Evolutionary conservation across 1,140 invertebrate species (phyloP).

Genomic region (Musca vetustissima): DNA sequence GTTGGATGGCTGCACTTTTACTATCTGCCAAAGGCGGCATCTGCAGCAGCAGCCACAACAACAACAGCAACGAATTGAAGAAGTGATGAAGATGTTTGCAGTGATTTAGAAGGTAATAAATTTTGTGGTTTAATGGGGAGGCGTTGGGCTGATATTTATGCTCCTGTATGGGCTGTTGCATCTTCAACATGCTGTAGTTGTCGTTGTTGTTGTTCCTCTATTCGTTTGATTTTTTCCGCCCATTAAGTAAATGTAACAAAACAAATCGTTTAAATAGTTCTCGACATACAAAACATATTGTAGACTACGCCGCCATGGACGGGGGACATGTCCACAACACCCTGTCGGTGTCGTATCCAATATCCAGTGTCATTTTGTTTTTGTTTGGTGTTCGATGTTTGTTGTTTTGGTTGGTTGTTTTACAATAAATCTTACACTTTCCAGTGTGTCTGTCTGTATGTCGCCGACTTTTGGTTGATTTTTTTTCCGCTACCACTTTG

Average conservation of each 20-base stretch:
- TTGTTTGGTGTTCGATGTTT: too few species aligned
- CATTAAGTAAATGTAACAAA: slow-evolving; percentile 27
- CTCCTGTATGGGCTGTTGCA: background rate
- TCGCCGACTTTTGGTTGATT: too few species aligned
- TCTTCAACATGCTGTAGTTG: background rate
- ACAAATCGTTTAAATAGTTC: slow-evolving; percentile 15
- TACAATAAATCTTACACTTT: too few species aligned
- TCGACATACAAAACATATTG: background rate
- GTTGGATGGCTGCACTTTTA: too few species aligned
- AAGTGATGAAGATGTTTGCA: slow-evolving; percentile 29
- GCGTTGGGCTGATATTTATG: slow-evolving; percentile 1
- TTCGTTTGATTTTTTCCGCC: slow-evolving; percentile 27
- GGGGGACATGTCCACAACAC: too few species aligned
- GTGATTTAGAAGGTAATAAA: slow-evolving; percentile 32
- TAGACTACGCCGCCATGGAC: background rate
- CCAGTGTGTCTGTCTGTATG: background rate
- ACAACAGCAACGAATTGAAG: background rate
- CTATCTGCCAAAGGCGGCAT: too few species aligned
- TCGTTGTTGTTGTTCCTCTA: background rate
- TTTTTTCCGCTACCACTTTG: background rate
- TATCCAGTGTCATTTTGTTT: too few species aligned
- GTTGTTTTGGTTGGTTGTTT: too few species aligned
- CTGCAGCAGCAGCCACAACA: too few species aligned
- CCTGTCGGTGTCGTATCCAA: too few species aligned
- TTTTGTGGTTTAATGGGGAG: slow-evolving; percentile 32